Conservation (phyloP, 2,888 invertebrate species). For the Galerucella nymphaeae region DNA sequence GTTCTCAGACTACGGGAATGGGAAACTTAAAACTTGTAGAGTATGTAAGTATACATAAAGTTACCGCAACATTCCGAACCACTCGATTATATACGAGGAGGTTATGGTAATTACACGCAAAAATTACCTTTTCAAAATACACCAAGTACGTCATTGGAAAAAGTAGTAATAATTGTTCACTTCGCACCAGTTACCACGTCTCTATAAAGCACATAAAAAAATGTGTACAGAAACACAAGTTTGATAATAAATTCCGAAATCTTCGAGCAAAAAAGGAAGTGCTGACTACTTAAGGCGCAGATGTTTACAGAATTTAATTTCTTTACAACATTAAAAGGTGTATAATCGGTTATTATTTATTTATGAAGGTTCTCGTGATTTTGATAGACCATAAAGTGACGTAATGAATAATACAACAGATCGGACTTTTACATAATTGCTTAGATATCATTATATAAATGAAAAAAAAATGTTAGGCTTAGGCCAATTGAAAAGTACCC, state of each 20-base stretch:
- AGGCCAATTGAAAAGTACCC: too few relatives aligned
- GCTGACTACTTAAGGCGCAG: slow-evolving; percentile 19
- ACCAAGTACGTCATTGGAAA: neutral
- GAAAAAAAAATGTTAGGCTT: too few relatives aligned
- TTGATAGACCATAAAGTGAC: neutral
- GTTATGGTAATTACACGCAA: neutral
- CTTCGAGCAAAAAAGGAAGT: slow-evolving; percentile 15
- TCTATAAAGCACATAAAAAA: slow-evolving; percentile 23
- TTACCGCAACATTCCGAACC: slow-evolving; percentile 32
- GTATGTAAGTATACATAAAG: slow-evolving; percentile 25
- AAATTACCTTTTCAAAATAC: neutral
- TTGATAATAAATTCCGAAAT: slow-evolving; percentile 16
- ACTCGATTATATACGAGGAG: neutral
- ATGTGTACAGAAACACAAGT: neutral
- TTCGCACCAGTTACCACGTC: slow-evolving; percentile 13
- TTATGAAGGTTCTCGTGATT: slow-evolving; percentile 4
- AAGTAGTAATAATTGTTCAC: neutral
- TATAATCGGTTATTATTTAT: slow-evolving; percentile 5
- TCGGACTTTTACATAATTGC: neutral
- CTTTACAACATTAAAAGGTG: slow-evolving; percentile 12
- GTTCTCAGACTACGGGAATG: slow-evolving; percentile 26
- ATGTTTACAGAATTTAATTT: slow-evolving; percentile 24
- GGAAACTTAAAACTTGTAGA: slow-evolving; percentile 43
- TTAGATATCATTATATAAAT: neutral
- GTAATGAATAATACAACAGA: slow-evolving; percentile 4